phyloP scores from a whole-genome alignment of 2,888 invertebrate genomes.

The Clanis bilineata region DNA sequence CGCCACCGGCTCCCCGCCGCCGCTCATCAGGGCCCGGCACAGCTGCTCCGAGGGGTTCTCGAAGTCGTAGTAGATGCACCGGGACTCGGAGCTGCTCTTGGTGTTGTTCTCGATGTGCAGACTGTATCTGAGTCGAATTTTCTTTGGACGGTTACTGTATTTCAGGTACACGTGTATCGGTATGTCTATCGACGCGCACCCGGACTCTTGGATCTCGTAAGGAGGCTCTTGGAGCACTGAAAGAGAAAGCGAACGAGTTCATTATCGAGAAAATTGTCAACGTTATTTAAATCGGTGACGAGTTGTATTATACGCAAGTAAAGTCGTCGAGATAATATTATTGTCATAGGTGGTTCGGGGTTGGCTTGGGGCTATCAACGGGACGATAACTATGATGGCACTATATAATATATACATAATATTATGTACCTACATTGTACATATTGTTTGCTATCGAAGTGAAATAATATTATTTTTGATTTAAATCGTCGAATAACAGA shows the following conservation, averaged over 20 bases:
- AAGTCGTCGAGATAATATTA: conserved; percentile 46
- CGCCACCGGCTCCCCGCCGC: conserved; percentile 67
- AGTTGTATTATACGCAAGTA: conserved; percentile 31
- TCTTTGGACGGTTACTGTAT: conserved; percentile 67
- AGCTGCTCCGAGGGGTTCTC: conserved; percentile 66
- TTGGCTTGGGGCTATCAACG: conserved; percentile 52
- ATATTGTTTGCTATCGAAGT: neutral
- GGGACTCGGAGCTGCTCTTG: conserved; percentile 62
- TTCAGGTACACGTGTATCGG: conserved; percentile 77
- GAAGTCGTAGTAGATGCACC: conserved; percentile 71
- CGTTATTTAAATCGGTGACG: conserved; percentile 24
- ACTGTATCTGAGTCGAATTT: conserved; percentile 69
- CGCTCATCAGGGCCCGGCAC: conserved; percentile 64
- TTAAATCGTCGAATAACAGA: too few relatives aligned
- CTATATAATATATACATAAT: conserved; percentile 38
- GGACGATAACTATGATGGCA: conserved; percentile 57
- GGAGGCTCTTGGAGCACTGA: conserved; percentile 78
- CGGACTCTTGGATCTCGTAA: conserved; percentile 78
- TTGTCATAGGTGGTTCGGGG: conserved; percentile 34
- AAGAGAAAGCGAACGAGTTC: conserved; percentile 36
- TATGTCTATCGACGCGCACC: conserved; percentile 71
- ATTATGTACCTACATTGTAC: too few relatives aligned
- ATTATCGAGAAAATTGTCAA: conserved; percentile 18
- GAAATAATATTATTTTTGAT: neutral
- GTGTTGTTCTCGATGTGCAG: conserved; percentile 69